Evolutionary conservation across 2,113 vertebrate genomes (phyloP).

Genomic region (Lethenteron reissneri): DNA sequence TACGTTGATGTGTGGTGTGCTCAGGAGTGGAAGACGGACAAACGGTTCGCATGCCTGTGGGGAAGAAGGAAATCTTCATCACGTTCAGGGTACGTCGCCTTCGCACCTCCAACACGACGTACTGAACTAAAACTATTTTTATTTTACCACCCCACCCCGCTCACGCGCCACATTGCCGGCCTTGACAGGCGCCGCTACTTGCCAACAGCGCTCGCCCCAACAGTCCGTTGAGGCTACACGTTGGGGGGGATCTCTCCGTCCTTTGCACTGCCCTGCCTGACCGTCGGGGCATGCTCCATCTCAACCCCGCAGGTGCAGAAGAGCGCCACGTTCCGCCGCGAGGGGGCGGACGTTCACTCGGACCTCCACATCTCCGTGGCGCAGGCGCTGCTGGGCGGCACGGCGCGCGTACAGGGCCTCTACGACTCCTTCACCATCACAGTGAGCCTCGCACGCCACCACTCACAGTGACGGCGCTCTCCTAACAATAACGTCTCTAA

Average conservation of each 20-base stretch:
- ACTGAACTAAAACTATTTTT: no score
- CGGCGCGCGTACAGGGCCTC: slow-evolving; percentile 53
- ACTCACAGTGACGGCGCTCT: no score
- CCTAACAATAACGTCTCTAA: no score
- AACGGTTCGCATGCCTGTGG: slow-evolving; percentile 83
- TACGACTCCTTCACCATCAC: slow-evolving; percentile 62
- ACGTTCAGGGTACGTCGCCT: slow-evolving; percentile 44
- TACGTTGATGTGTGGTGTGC: not conserved
- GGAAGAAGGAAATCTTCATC: slow-evolving; percentile 81
- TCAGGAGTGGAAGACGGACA: slow-evolving; percentile 84
- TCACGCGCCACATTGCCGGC: no score
- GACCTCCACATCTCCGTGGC: slow-evolving; percentile 60
- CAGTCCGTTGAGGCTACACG: no score
- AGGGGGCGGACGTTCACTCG: slow-evolving; percentile 77
- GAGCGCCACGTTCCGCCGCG: slow-evolving; percentile 63
- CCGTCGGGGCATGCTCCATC: not conserved
- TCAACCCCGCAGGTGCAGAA: slow-evolving; percentile 47
- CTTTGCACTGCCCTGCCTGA: not conserved
- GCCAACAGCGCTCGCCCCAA: no score
- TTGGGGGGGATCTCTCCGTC: not conserved
- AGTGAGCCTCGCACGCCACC: slow-evolving; percentile 23
- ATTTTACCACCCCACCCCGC: no score
- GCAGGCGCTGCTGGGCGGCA: slow-evolving; percentile 73
- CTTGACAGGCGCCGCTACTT: no score
- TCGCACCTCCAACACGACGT: no score